Evolutionary conservation across 2,113 vertebrate genomes (phyloP).

Genomic region (Emberiza fucata): DNA sequence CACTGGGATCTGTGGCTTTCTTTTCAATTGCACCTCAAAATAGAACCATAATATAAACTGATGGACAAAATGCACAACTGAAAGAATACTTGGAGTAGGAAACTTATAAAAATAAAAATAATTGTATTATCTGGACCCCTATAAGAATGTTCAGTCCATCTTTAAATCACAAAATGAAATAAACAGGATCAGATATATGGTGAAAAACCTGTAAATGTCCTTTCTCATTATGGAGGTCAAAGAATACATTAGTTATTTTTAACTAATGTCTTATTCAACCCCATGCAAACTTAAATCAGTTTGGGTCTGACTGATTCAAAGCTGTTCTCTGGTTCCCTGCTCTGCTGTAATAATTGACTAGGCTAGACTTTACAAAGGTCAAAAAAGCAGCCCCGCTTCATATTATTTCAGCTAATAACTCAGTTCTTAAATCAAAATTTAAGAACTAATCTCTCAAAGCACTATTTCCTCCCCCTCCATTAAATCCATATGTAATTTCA

Average conservation of each 20-base stretch:
- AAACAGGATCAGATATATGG: slow-evolving; percentile 55
- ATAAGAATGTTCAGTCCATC: neutral
- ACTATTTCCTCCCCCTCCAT: slow-evolving; percentile 62
- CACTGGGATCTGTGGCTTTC: neutral
- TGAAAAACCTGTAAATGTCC: slow-evolving; percentile 58
- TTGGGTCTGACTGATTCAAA: slow-evolving; percentile 77
- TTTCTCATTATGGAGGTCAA: slow-evolving; percentile 73
- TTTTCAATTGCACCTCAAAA: neutral
- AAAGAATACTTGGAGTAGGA: neutral
- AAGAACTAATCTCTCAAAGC: slow-evolving; percentile 78
- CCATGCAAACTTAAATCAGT: slow-evolving; percentile 79
- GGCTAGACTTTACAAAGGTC: slow-evolving; percentile 73
- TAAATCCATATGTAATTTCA: slow-evolving; percentile 73
- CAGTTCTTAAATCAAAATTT: slow-evolving; percentile 76
- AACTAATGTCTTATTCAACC: slow-evolving; percentile 74
- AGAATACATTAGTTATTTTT: slow-evolving; percentile 75
- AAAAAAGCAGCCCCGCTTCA: slow-evolving; percentile 66
- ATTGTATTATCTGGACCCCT: neutral
- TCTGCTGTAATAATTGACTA: slow-evolving; percentile 77
- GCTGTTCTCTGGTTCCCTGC: slow-evolving; percentile 71
- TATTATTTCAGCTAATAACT: slow-evolving; percentile 76
- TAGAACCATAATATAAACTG: neutral
- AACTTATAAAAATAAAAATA: neutral
- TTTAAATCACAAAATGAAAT: slow-evolving; percentile 36
- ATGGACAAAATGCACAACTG: neutral